A percentile compares a stretch with the other conserved stretches of the same genome.
These are phyloP conservation scores for Eudorcas thomsonii DNA, from an alignment of 2,113 vertebrate genomes.

Conservation along the genomic window DNA sequence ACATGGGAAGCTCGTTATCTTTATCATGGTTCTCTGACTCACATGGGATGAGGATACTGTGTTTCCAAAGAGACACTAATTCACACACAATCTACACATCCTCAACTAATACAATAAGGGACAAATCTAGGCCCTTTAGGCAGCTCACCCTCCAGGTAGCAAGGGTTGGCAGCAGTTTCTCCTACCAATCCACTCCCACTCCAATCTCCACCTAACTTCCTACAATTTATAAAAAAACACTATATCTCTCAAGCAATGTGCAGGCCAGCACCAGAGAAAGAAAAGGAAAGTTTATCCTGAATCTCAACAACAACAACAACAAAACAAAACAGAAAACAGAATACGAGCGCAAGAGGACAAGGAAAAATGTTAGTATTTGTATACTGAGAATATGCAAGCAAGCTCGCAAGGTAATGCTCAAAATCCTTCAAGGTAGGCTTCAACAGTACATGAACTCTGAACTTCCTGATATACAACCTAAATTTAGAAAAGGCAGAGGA, in stretches of 20 bases:
- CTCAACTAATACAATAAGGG: background rate
- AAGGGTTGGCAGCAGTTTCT: accelerated
- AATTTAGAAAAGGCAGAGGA: background rate
- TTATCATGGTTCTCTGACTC: background rate
- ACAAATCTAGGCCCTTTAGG: background rate
- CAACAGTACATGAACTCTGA: background rate
- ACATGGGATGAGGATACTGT: background rate
- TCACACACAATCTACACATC: background rate
- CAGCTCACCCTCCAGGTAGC: background rate
- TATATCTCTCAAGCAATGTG: background rate
- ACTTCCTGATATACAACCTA: background rate
- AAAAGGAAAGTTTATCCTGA: background rate
- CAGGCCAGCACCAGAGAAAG: background rate
- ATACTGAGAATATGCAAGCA: background rate
- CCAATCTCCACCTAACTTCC: background rate
- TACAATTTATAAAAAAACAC: background rate
- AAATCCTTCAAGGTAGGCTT: background rate
- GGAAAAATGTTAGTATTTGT: background rate
- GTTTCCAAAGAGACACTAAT: background rate
- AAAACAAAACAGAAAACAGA: background rate
- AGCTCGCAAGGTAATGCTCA: background rate
- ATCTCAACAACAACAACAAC: background rate
- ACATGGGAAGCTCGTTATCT: background rate
- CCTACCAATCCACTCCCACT: background rate
- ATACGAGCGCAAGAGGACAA: background rate